A percentile compares a stretch with the other conserved stretches of the same genome.
phyloP scores from a whole-genome alignment of 2,888 invertebrate species.

The Hecatera dysodea region DNA sequence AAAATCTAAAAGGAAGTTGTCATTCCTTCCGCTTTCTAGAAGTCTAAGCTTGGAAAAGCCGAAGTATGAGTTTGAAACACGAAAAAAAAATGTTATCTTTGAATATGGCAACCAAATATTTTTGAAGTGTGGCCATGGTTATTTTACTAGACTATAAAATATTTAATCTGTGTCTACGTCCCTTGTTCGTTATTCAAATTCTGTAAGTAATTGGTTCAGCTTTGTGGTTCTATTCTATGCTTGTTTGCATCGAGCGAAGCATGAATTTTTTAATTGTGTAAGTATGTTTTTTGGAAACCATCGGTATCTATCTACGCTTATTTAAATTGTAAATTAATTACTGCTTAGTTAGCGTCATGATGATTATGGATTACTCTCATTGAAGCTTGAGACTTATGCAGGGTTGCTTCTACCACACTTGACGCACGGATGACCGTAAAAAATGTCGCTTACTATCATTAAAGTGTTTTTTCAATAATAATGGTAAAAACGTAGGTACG shows the following conservation, averaged over 20 bases:
- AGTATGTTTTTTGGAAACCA: neutral
- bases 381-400: neutral
- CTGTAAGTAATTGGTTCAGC: constrained; percentile 58
- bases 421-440: too few relatives aligned
- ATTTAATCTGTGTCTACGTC: neutral
- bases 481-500: too few relatives aligned
- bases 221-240: constrained; percentile 43
- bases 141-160: neutral
- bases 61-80: too few relatives aligned
- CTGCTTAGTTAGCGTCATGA: neutral
- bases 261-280: constrained; percentile 20
- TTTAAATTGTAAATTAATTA: constrained; percentile 33
- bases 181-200: constrained; percentile 28
- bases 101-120: neutral
- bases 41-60: neutral
- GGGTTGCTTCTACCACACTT: too few relatives aligned
- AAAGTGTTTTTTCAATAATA: too few relatives aligned
- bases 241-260: constrained; percentile 37
- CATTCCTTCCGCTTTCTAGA: neutral
- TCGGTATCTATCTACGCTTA: constrained; percentile 2
- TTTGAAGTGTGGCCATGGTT: neutral
- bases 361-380: constrained; percentile 6
- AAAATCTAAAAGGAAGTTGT: neutral
- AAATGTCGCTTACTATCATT: too few relatives aligned
- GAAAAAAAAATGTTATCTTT: neutral